Evolutionary conservation across 2,797 vertebrate species (phyloP).

Genomic region (Ptychadena robeensis): DNA sequence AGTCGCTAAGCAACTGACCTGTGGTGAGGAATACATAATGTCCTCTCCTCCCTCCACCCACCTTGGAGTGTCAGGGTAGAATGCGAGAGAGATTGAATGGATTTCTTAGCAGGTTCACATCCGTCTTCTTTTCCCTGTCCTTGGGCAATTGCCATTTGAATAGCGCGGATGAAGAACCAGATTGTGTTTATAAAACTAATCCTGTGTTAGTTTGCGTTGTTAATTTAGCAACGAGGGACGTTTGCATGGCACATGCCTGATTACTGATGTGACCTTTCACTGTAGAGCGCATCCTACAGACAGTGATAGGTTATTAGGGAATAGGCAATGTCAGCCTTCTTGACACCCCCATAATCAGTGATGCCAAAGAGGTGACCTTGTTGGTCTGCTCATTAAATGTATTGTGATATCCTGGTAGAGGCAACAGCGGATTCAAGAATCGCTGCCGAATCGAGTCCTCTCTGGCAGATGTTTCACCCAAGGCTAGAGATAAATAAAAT

Average conservation of each 20-base stretch:
- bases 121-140: conserved; percentile 29
- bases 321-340: conserved; percentile 4
- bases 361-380: conserved; percentile 29
- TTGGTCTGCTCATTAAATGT: conserved; percentile 24
- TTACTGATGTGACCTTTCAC: conserved; percentile 18
- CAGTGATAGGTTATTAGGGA: conserved; percentile 32
- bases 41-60: conserved; percentile 57
- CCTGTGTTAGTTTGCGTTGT: not conserved
- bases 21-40: conserved; percentile 80
- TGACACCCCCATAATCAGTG: conserved; percentile 20
- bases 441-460: not conserved
- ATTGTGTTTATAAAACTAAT: conserved; percentile 13
- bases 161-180: not conserved
- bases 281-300: not conserved
- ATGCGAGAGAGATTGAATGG: conserved; percentile 50
- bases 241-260: conserved; percentile 12
- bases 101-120: conserved; percentile 44
- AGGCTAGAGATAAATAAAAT: conserved; percentile 2
- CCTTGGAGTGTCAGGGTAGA: conserved; percentile 57
- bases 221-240: not conserved
- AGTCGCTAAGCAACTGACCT: conserved; percentile 83
- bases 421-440: not conserved
- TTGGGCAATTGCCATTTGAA: conserved; percentile 32
- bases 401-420: not conserved
- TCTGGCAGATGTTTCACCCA: not conserved